Evolutionary conservation across 2,113 vertebrate species (phyloP), one percentile per base, ranked within the genome.

Genomic region (Turdus rufiventris): DNA sequence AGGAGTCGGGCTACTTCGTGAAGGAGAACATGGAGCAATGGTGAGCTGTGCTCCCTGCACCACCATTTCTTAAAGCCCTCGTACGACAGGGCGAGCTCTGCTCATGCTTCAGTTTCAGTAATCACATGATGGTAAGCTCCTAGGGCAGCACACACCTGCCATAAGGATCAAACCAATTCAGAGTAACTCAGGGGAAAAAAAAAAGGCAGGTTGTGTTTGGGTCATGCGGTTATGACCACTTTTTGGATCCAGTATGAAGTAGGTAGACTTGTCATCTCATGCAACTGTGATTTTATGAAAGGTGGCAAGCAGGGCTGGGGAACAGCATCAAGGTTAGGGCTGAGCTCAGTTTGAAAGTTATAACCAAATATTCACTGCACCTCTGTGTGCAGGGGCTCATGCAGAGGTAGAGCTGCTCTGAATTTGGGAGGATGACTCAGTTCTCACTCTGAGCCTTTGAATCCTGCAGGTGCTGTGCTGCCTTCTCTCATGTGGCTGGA

Each of bases 11-110:
- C 33, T 97, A 94, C 89, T 98, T 96, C 4, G 98, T 98, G 90
- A 63, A 98, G 42, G 85, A 98, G 80, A 99, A 98, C 89, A 93
- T 98, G 77, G 43, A 89, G 28, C 76, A 96, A 7, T 98, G 98
- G 98, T 98, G 88, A 98, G 98, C 24, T 31, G 47, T 0, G 0
- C 8, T 79, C 9, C 48, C 31, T 29, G 43, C 38, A 7, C 10
- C 0, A 1, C 15, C 8, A 2, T 33, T 68, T 34, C 40, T 63
- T 43, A 31, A 72, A 53, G 66, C 12, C 48, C 36, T 11, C 0
- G 0, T 25, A 23, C 0, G 0, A 42, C 56, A 77, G 25, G 25
- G 36, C 0, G 0, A 85, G 66, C 28, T 23, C 56, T 42, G 17
- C n/a, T 87, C n/a, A 10, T 33, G 12, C 17, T 10, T 25, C 10